Conservation (phyloP, 2,113 vertebrate genomes). For the Alexandromys fortis region DNA sequence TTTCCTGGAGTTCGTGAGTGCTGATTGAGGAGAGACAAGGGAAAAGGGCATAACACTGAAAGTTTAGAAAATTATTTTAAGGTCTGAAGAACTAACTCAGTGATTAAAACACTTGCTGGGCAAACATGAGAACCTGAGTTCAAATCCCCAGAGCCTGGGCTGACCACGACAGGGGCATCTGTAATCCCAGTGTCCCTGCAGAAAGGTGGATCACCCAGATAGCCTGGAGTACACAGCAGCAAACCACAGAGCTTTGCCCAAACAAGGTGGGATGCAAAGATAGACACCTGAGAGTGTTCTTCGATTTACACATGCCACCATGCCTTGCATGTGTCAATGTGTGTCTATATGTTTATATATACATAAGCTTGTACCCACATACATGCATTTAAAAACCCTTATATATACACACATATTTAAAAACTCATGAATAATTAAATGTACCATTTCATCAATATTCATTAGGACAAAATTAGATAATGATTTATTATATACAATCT, state of each 20-base stretch:
- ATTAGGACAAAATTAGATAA: neutral
- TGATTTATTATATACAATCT: neutral
- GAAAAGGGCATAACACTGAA: neutral
- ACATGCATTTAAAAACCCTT: neutral
- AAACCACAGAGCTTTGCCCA: neutral
- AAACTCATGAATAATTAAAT: neutral
- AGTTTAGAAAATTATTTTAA: neutral
- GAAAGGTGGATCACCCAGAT: neutral
- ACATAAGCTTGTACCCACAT: neutral
- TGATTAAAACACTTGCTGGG: neutral
- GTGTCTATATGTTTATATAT: neutral
- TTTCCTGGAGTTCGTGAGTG: neutral
- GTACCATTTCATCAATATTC: neutral
- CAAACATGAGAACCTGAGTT: neutral
- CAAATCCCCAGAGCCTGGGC: neutral
- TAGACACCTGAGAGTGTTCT: too few relatives aligned
- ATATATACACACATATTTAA: neutral
- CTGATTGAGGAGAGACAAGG: neutral
- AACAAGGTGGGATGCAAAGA: neutral
- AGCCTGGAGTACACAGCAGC: neutral
- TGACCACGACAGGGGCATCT: neutral
- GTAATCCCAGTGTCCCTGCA: neutral
- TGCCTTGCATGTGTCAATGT: neutral
- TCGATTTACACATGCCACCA: neutral
- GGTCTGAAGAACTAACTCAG: neutral